Base-by-base conservation (phyloP, 2,797 vertebrate species). In the Coranthus polyacanthus region DNA sequence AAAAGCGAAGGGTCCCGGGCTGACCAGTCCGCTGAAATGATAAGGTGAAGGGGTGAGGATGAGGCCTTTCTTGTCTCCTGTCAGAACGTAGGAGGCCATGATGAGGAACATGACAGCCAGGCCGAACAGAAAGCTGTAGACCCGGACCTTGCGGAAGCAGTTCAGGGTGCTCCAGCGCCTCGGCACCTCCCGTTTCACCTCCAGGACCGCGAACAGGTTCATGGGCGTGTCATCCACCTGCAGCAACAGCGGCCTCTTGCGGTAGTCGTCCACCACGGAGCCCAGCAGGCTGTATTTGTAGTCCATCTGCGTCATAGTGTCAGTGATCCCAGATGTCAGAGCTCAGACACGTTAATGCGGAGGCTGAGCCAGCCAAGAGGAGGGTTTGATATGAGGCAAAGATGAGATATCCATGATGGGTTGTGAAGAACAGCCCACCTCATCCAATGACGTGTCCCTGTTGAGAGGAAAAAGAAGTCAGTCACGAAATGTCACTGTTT, bases 61-160 rank as follows among this genome's bases (percentile, higher is more conserved):
- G 18, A 96, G 92, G 22, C 95, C 93, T 0, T 95, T 95, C 76
- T 93, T 95, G 84, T 95, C 94, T 59, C 95, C 95, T 10, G 95
- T 95, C 84, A 99, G 91, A 26, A 97, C 84, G 76, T 99, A 98
- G 0, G 96, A 98, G 13, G 95, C 95, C 90, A 92, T 95, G 89
- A 99, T 95, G 79, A 98, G 73, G 67, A 95, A 95, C 89, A 94
- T 94, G 70, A 97, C 92, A 2, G 94, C 79, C 81, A 98, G 44
- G 42, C 94, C 95, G 47, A 96, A 94, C 22, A 96, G 46, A 43
- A 98, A 91, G 79, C 96, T 94, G 82, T 95, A 97, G 69, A 97
- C 61, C 22, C 94, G 96, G 39, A 95, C 91, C 61, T 91, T 96
- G 68, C 90, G 91, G 85, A 96, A 84, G 81, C 91, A 76, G 38